Evolutionary conservation across 2,888 invertebrate genomes (phyloP).

Genomic region (Autographa gamma): DNA sequence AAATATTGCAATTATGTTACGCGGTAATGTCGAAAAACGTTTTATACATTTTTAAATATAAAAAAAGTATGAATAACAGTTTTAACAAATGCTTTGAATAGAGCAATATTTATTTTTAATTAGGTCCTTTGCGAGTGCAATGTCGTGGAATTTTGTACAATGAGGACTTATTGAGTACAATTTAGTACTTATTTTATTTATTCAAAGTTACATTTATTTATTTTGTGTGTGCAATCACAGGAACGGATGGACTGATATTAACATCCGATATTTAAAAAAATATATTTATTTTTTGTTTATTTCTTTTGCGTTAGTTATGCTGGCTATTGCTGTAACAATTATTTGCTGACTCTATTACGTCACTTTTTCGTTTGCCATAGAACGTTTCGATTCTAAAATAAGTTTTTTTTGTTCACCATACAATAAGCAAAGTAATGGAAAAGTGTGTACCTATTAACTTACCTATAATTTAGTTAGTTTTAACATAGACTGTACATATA

Average conservation of each 20-base stretch:
- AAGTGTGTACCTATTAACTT: conserved; percentile 89
- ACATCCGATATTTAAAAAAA: conserved; percentile 74
- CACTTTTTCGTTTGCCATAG: conserved; percentile 71
- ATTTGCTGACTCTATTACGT: conserved; percentile 68
- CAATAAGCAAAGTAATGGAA: conserved; percentile 81
- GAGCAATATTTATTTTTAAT: conserved; percentile 64
- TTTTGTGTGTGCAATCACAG: conserved; percentile 79
- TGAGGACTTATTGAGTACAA: conserved; percentile 63
- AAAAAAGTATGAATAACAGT: conserved; percentile 53
- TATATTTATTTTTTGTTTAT: conserved; percentile 66
- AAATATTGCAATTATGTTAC: conserved; percentile 68
- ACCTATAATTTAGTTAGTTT: conserved; percentile 88
- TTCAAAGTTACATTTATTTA: conserved; percentile 66
- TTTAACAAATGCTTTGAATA: conserved; percentile 60
- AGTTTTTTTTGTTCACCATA: conserved; percentile 77
- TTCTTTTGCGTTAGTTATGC: conserved; percentile 65
- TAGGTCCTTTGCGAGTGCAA: conserved; percentile 59
- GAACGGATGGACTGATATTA: conserved; percentile 84
- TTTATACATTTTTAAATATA: conserved; percentile 61
- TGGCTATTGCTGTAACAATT: conserved; percentile 69
- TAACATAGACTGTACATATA: conserved; percentile 90
- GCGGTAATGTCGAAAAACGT: conserved; percentile 59
- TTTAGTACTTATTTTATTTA: conserved; percentile 77
- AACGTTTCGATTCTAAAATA: conserved; percentile 59
- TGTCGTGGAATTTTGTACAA: conserved; percentile 61